A percentile compares a stretch with the other conserved stretches of the same genome.
phyloP scores from a whole-genome alignment of 2,888 invertebrate genomes.

The Ceriagrion tenellum region DNA sequence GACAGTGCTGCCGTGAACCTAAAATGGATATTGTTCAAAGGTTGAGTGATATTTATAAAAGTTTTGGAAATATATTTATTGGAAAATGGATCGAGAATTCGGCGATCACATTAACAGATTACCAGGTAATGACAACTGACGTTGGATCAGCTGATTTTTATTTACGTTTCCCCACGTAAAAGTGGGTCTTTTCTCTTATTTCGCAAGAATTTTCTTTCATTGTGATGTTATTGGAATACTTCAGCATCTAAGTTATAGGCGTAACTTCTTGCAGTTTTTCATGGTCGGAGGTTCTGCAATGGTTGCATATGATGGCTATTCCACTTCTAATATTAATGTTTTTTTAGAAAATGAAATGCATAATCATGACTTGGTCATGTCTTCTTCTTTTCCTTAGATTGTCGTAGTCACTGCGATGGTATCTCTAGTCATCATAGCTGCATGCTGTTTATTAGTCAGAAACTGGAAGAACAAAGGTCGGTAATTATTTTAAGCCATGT shows the following conservation, averaged over 20 bases:
- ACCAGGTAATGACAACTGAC: slow-evolving; percentile 30
- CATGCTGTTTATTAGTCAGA: slow-evolving; percentile 40
- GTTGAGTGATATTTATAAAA: slow-evolving; percentile 75
- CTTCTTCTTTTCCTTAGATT: background rate
- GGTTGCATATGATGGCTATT: background rate
- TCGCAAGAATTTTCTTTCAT: background rate
- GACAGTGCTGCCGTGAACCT: slow-evolving; percentile 59
- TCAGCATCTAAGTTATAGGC: background rate
- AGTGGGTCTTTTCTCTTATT: background rate
- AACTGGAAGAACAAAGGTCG: slow-evolving; percentile 68
- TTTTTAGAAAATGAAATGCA: background rate
- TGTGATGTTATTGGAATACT: background rate
- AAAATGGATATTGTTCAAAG: slow-evolving; percentile 77
- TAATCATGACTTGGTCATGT: background rate
- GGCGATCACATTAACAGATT: background rate
- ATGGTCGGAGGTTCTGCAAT: background rate
- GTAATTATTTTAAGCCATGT: background rate
- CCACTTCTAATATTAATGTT: background rate
- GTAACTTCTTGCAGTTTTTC: background rate
- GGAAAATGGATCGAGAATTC: slow-evolving; percentile 69
- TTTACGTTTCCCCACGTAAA: background rate
- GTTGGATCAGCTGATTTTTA: slow-evolving; percentile 15
- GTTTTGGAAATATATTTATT: slow-evolving; percentile 77
- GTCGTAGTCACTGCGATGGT: slow-evolving; percentile 23
- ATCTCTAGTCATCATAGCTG: slow-evolving; percentile 46